Base-by-base conservation (phyloP, 2,797 vertebrate species). In the Carcharodon carcharias region DNA sequence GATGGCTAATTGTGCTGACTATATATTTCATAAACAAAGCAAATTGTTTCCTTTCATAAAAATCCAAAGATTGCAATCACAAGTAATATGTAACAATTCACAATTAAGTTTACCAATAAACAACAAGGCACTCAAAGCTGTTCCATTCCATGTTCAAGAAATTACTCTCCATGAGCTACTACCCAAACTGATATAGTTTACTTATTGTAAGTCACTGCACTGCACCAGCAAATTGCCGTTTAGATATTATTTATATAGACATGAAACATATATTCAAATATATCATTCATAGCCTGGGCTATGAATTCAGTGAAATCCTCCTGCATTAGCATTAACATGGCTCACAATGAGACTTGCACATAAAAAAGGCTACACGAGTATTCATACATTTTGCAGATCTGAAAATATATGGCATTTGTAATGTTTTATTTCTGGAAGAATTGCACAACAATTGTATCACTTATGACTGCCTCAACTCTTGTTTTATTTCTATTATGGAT, bases 261-360 rank as follows among this genome's bases (percentile, higher is more conserved):
- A 95, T 73, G 50, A 95, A 95, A 95, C 50, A 73, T 69, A 71
- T 45, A 31, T 71, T 95, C 93, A 95, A 94, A 95, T 95, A 12
- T 69, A 45, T 40, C 35, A 69, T 65, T 94, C 65, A 50, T 95
- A 54, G 69, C 26, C 28, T 95, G 45, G 50, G 50, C 6, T 58
- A 69, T 77, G 71, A 65, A 67, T 11, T 40, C 61, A 77, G 50
- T 58, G 69, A 77, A 95, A 77, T 95, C 50, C 69, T 58, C 6
- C 73, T 77, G 31, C 69, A 95, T 95, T 73, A 35, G 11, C 40
- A 73, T 73, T 71, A 95, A 95, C 69, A 56, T 95, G 67, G 45
- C 28, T 73, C 50, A 73, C 67, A 73, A 95, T 56, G 45, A 95
- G 50, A 95, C 14, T 56, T 73, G 28, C 26, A 95, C 50, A 71